Base-by-base conservation (phyloP, 2,113 vertebrate genomes). In the Sialia sialis region DNA sequence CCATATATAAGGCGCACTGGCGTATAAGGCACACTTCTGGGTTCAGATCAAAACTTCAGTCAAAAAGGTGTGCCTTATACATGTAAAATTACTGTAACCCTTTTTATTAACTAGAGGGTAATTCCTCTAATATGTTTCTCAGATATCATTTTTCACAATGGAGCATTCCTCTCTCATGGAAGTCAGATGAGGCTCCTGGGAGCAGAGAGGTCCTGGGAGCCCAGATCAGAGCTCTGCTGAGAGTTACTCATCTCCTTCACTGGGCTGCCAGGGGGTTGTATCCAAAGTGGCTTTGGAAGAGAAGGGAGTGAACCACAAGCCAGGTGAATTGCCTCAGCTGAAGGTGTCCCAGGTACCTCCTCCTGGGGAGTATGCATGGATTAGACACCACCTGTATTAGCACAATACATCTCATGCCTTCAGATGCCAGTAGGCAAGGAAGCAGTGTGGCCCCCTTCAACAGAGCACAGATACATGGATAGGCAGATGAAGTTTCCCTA, bases 221-320 rank as follows among this genome's bases (percentile, higher is more conserved):
- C 7, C 49, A 16, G 18, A 46, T 20, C 9, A 67, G 32, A 13
- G 9, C n/a, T 26, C 18, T 72, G 29, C n/a, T 73, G n/a, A 13
- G 13, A 60, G 19, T 48, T 80, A 27, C 25, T 4, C 17, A 34
- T 11, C 41, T 81, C 19, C 29, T 75, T 17, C 39, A 9, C 44
- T 36, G 15, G 36, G 34, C 8, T 36, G 2, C 7, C 2, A 7
- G 54, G n/a, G 76, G 8, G 3, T 8, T 4, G 1, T 15, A 43
- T 10, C 10, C 10, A 83, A 63, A 89, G 26, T 9, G n/a, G 26
- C 30, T 83, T n/a, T 55, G 26, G 21, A 34, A 19, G 51, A 84
- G 54, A 58, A 66, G 11, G 22, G 21, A 51, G 7, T 27, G 16
- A 86, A 30, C n/a, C 7, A 44, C 7, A 74, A 64, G 29, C 16